Base-by-base conservation (phyloP, 2,888 invertebrate species). In the Drosophila testacea region DNA sequence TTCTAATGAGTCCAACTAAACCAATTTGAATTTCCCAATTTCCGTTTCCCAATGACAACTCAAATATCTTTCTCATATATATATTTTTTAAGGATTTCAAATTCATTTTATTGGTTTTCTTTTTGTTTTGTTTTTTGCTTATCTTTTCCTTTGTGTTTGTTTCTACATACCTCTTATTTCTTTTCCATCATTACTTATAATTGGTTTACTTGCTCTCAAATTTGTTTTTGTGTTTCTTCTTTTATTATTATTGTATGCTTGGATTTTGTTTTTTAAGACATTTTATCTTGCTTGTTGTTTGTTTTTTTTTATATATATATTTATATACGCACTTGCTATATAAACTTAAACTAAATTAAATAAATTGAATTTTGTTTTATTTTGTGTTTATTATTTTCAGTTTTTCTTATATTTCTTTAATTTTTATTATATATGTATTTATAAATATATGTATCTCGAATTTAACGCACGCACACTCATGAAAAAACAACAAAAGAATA, bases 341-440 rank as follows among this genome's bases (percentile, higher is more conserved):
- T 90, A 90, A 91, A 90, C 89, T 91, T 89, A 90, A 85, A 85
- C 84, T 85, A 90, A 85, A 86, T 86, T 80, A 76, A 79, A 89
- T 77, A 82, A 83, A 83, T 83, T 90, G 87, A 84, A 89, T 88
- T 85, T 79, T 70, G 1, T 78, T 81, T 44, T 62, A 60, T 71
- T 67, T 62, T 59, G 70, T 62, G 66, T 57, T 63, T 69, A 62
- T 73, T 46, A 52, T 50, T 47, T 61, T 46, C 48, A 36, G 69
- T 61, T 66, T 67, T 62, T 64, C 46, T 78, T 47, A 41, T 56
- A 47, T 73, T 70, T 52, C 51, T 69, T 54, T 68, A 55, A 51
- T 68, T 60, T 79, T 41, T 69, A 72, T 38, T 48, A 48, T 59
- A 48, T 46, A 46, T 41, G 66, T 67, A 66, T 63, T 57, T 66